These are phyloP conservation scores for Peribatodes rhomboidaria DNA, from an alignment of 2,888 invertebrate species.

Conservation along the genomic window DNA sequence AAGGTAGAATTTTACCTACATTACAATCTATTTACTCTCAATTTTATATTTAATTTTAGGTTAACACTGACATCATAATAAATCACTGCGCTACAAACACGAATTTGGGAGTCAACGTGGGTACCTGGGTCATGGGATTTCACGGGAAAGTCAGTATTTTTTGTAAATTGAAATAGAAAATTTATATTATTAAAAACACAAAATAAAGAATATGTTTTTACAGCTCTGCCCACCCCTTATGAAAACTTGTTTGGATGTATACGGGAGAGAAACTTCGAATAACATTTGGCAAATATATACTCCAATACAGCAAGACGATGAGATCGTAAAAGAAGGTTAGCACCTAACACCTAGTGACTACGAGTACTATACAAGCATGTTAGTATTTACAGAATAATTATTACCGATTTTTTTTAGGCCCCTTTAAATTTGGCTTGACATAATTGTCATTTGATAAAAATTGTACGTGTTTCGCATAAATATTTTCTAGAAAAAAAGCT, in stretches of 20 bases:
- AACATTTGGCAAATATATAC: conserved; percentile 79
- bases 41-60: conserved; percentile 63
- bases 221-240: conserved; percentile 74
- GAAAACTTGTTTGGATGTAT: conserved; percentile 77
- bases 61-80: conserved; percentile 75
- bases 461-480: not conserved
- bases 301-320: conserved; percentile 53
- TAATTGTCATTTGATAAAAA: not conserved
- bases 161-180: not conserved
- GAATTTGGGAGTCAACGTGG: conserved; percentile 72
- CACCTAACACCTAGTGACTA: not conserved
- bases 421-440: not conserved
- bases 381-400: too few species aligned
- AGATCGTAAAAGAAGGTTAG: not conserved
- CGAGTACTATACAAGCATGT: not conserved
- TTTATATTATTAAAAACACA: not conserved
- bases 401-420: not conserved
- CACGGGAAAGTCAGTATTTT: conserved; percentile 71
- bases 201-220: conserved; percentile 43
- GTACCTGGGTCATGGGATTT: conserved; percentile 72
- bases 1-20: not conserved
- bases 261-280: conserved; percentile 71
- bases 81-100: conserved; percentile 80
- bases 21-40: not conserved
- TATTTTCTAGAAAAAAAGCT: too few species aligned